Evolutionary conservation across 2,888 invertebrate genomes (phyloP).

Genomic region (Phragmatobia fuliginosa): DNA sequence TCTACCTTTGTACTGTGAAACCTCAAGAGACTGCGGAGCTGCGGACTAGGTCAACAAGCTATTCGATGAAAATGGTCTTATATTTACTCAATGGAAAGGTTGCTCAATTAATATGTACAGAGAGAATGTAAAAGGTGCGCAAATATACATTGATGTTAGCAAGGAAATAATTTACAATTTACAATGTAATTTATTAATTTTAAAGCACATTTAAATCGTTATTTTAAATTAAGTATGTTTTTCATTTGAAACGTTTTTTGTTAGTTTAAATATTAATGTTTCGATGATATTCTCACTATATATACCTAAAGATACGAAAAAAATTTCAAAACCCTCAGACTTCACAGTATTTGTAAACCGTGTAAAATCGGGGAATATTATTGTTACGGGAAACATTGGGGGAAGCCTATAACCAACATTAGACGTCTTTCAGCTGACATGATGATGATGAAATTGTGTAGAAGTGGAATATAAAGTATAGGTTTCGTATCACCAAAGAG

Average conservation of each 20-base stretch:
- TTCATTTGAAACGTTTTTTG: too few relatives aligned
- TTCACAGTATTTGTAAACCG: not conserved
- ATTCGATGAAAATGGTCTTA: not conserved
- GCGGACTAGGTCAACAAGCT: not conserved
- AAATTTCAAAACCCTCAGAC: not conserved
- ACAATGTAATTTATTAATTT: not conserved
- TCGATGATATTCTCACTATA: not conserved
- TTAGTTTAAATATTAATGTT: not conserved
- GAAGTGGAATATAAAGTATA: not conserved
- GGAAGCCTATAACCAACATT: too few relatives aligned
- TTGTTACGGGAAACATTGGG: too few relatives aligned
- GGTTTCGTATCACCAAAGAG: too few relatives aligned
- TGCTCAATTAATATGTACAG: not conserved
- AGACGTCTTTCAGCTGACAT: too few relatives aligned
- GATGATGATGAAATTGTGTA: too few relatives aligned
- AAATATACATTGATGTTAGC: constrained; percentile 1
- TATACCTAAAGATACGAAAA: not conserved
- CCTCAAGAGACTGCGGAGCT: not conserved
- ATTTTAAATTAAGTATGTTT: not conserved
- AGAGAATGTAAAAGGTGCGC: not conserved
- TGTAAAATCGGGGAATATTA: too few relatives aligned
- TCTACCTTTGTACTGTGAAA: not conserved
- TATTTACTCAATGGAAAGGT: not conserved
- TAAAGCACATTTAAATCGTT: not conserved
- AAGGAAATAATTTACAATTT: not conserved